Evolutionary conservation across 2,888 invertebrate species (phyloP), one percentile per base, ranked within the genome.

Genomic region (Belgica antarctica): DNA sequence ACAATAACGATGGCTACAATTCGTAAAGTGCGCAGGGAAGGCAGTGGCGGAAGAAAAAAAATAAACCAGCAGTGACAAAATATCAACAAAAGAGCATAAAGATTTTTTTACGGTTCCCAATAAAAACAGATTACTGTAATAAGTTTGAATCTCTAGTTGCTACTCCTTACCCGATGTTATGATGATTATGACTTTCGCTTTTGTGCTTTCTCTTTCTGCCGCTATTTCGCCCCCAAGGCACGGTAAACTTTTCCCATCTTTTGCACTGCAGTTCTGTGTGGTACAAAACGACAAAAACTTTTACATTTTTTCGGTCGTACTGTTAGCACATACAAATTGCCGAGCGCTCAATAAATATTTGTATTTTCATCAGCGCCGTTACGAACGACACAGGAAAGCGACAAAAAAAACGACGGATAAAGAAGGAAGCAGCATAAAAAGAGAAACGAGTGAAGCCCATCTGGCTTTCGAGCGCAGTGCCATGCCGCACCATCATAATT

Each of bases 91-190:
- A 47, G 15, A 47, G 27, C 52, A 68, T 68, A 68, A 68, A 68
- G 68, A 68, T 31, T 57, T 31, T 68, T 68, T 68, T 68, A 68
- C 68, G 68, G 68, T 68, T 57, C 19, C 22, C 31, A 68, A 68
- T 68, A 68, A 68, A 68, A 68, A 57, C 34, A 31, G 68, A 68
- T 68, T 68, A 47, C 68, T 15, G 27, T 57, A 68, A 68, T 68
- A 68, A 68, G 52, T 47, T 47, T 57, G 68, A 68, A 68, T 68
- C 34, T 57, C 52, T 34, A 17, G 52, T 68, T 28, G 68, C 34
- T 28, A 47, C 12, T 36, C 36, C 63, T 63, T 63, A 34, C 63
- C 63, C 63, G 41, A 66, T 66, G 47, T 66, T 46, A 66, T 41
- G 65, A 66, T 66, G 22, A 66, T 66, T 46, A 47, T 66, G 65